Conservation (phyloP, 2,113 vertebrate species). For the Cottus gobio region DNA sequence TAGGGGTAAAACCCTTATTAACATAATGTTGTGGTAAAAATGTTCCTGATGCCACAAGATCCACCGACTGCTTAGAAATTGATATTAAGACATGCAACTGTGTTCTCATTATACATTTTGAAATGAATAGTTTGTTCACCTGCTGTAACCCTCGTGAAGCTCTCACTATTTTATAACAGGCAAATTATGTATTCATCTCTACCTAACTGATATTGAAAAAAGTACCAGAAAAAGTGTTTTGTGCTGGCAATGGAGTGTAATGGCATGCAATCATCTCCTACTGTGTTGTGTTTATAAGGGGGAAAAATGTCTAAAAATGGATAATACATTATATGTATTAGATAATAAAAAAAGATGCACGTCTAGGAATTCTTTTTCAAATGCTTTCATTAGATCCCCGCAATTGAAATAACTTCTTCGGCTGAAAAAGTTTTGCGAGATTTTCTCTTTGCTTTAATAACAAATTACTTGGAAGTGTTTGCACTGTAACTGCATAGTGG, state of each 20-base stretch:
- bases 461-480: conserved; percentile 34
- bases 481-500: conserved; percentile 28
- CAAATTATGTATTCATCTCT: conserved; percentile 62
- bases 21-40: neutral
- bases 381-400: conserved; percentile 55
- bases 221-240: conserved; percentile 54
- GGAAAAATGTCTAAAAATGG: conserved; percentile 53
- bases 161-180: conserved; percentile 39
- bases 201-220: conserved; percentile 65
- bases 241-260: conserved; percentile 39
- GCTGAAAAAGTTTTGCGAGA: conserved; percentile 28
- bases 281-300: conserved; percentile 66
- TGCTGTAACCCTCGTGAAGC: conserved; percentile 33
- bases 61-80: conserved; percentile 6
- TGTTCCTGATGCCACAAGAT: neutral
- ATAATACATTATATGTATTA: too few species aligned
- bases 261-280: conserved; percentile 66
- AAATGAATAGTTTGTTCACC: conserved; percentile 42
- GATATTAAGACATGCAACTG: conserved; percentile 19
- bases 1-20: too few species aligned
- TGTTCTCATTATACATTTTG: conserved; percentile 40
- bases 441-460: conserved; percentile 45
- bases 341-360: conserved; percentile 59
- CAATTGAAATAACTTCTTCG: conserved; percentile 57
- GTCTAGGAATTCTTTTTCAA: conserved; percentile 64